phyloP scores from a whole-genome alignment of 2,888 invertebrate genomes.

The Hypsopygia costalis region DNA sequence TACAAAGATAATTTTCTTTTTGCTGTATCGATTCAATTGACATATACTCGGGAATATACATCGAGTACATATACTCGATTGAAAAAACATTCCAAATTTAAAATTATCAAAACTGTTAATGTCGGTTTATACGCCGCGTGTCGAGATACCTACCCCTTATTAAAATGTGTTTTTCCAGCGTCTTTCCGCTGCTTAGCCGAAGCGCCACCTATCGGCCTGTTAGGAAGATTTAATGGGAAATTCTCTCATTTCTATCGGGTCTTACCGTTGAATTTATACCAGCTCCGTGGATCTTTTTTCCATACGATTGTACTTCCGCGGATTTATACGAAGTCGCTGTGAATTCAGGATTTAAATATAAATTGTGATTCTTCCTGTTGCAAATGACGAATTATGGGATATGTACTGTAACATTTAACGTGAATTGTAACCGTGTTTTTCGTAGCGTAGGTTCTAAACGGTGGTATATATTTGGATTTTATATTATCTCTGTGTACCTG shows the following conservation, averaged over 20 bases:
- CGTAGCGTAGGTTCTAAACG: too few relatives aligned
- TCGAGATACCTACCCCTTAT: conserved; percentile 47
- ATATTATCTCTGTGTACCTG: too few relatives aligned
- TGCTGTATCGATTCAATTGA: neutral
- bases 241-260: conserved; percentile 74
- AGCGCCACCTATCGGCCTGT: conserved; percentile 68
- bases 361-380: conserved; percentile 7
- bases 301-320: conserved; percentile 58
- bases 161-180: conserved; percentile 66
- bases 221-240: conserved; percentile 65
- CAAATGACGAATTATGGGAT: conserved; percentile 7
- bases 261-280: conserved; percentile 66
- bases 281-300: conserved; percentile 62
- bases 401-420: conserved; percentile 2
- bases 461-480: too few relatives aligned
- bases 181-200: conserved; percentile 49
- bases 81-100: conserved; percentile 4
- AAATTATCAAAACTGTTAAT: conserved; percentile 36
- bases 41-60: too few relatives aligned
- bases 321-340: conserved; percentile 41
- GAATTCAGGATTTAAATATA: conserved; percentile 26
- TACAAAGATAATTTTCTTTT: neutral
- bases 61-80: too few relatives aligned
- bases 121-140: conserved; percentile 17
- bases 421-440: neutral